phyloP scores from a whole-genome alignment of 2,113 vertebrate species.

The Nibea coibor region DNA sequence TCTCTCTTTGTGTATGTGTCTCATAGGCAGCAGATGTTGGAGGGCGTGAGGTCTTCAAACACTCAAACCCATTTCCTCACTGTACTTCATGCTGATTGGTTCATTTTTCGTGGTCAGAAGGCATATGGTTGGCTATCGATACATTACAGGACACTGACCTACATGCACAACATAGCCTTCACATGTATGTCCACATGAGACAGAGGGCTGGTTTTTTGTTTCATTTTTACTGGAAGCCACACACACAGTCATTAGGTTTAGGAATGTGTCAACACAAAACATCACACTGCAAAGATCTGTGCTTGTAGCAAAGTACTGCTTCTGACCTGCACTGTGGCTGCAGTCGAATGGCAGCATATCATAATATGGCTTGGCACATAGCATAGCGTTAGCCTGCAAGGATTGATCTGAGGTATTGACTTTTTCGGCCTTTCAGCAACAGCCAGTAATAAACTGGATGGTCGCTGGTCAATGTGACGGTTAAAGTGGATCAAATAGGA shows the following conservation, averaged over 20 bases:
- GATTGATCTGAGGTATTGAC: conserved; percentile 16
- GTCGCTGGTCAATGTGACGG: not conserved
- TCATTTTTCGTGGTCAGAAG: conserved; percentile 10
- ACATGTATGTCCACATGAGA: conserved; percentile 8
- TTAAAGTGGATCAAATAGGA: not conserved
- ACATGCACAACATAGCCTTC: conserved; percentile 9
- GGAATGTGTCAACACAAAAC: conserved; percentile 3
- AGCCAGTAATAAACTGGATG: not conserved
- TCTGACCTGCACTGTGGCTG: conserved; percentile 1
- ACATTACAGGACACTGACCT: conserved; percentile 40
- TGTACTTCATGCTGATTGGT: conserved; percentile 57
- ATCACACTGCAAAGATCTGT: not conserved
- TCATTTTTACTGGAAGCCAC: conserved; percentile 1
- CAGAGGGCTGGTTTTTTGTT: not conserved
- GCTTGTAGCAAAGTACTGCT: not conserved
- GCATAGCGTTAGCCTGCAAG: conserved; percentile 7
- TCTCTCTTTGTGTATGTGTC: conserved; percentile 27
- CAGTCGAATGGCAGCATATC: not conserved
- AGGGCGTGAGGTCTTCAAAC: conserved; percentile 62
- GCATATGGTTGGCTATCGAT: conserved; percentile 19
- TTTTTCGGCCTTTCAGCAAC: not conserved
- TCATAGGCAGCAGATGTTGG: conserved; percentile 76
- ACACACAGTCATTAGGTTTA: not conserved
- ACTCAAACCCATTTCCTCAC: conserved; percentile 65
- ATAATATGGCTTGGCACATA: not conserved